phyloP scores from a whole-genome alignment of 92 coral and sea anemone species.

The Parazoanthus darwini region DNA sequence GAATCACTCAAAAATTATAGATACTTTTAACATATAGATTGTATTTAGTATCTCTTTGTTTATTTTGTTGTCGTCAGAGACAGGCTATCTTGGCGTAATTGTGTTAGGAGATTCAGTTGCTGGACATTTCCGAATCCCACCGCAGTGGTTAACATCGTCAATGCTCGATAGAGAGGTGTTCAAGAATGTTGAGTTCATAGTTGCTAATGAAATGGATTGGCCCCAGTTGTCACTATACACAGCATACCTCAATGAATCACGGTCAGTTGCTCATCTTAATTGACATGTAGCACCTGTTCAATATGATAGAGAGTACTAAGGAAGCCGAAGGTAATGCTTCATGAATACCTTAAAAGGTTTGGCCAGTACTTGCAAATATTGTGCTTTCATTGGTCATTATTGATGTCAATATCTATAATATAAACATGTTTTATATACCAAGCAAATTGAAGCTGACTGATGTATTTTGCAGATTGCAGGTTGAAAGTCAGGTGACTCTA shows the following conservation, averaged over 20 bases:
- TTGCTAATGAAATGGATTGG: slow-evolving; percentile 94
- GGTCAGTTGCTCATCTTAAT: slow-evolving; percentile 40
- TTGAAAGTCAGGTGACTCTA: no score
- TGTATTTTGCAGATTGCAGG: no score
- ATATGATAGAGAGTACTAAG: neutral
- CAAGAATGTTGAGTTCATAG: slow-evolving; percentile 68
- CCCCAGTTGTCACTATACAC: slow-evolving; percentile 90
- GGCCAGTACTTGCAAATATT: neutral
- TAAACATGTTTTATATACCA: neutral
- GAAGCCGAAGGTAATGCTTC: neutral
- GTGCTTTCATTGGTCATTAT: no score
- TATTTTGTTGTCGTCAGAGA: slow-evolving; percentile 45
- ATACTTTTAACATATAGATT: no score
- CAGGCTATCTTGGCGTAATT: slow-evolving; percentile 85
- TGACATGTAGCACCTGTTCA: neutral
- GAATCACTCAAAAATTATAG: no score
- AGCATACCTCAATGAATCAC: slow-evolving; percentile 70
- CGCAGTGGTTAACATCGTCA: slow-evolving; percentile 91
- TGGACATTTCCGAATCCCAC: slow-evolving; percentile 93
- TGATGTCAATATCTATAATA: no score
- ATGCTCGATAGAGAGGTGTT: slow-evolving; percentile 65
- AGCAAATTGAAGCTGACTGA: no score
- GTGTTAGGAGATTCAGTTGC: slow-evolving; percentile 95
- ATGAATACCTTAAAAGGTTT: neutral
- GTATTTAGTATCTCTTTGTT: neutral